Evolutionary conservation across 2,888 invertebrate genomes (phyloP).

Genomic region (Cecidostiba fungosa): DNA sequence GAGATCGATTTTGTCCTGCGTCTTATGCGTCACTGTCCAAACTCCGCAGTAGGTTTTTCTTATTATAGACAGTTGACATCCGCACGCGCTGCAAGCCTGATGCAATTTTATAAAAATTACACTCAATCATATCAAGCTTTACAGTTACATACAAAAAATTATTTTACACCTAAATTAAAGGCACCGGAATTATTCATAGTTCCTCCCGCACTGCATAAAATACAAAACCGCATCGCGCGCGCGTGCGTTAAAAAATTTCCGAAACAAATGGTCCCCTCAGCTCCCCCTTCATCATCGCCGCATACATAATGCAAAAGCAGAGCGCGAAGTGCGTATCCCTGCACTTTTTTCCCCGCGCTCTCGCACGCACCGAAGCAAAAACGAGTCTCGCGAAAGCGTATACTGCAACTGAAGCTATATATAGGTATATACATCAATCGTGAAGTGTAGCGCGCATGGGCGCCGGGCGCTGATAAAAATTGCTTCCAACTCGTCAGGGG

Average conservation of each 20-base stretch:
- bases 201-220: neutral
- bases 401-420: neutral
- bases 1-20: slow-evolving; percentile 32
- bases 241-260: neutral
- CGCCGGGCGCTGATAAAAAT: slow-evolving; percentile 48
- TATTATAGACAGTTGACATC: neutral
- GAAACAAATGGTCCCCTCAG: neutral
- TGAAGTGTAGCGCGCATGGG: neutral
- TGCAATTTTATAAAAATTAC: neutral
- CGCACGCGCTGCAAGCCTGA: no score
- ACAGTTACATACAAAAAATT: neutral
- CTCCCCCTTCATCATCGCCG: neutral
- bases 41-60: neutral
- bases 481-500: slow-evolving; percentile 53
- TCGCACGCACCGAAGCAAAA: neutral
- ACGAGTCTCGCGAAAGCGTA: neutral
- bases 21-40: slow-evolving; percentile 40
- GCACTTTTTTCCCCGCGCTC: neutral
- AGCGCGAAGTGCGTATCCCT: neutral
- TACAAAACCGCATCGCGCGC: neutral
- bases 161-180: neutral
- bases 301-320: neutral
- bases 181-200: neutral
- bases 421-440: neutral
- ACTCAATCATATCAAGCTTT: neutral